phyloP scores from a whole-genome alignment of 2,113 vertebrate genomes.

The Haemorhous mexicanus region DNA sequence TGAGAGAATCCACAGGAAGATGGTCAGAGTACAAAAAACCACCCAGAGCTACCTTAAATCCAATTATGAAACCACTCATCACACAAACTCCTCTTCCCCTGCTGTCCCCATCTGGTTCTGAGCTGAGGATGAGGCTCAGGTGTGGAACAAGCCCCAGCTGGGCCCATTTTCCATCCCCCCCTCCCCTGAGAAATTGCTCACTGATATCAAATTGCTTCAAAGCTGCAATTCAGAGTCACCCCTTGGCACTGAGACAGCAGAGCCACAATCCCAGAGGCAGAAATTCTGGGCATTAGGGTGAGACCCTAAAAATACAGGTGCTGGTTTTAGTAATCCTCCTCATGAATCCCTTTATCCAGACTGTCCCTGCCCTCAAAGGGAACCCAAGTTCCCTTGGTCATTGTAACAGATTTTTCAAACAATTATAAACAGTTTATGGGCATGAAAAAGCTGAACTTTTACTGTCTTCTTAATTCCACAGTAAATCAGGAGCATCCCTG shows the following conservation, averaged over 20 bases:
- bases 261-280: neutral
- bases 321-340: neutral
- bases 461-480: neutral
- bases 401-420: neutral
- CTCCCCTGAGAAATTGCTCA: neutral
- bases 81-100: neutral
- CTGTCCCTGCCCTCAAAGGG: neutral
- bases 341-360: neutral
- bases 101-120: neutral
- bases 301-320: neutral
- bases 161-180: neutral
- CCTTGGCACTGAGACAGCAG: neutral
- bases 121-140: neutral
- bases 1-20: neutral
- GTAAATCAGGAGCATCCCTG: neutral
- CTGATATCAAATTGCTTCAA: accelerated
- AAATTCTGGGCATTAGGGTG: neutral
- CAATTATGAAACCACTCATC: neutral
- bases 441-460: neutral
- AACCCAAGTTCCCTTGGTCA: neutral
- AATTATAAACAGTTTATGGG: neutral
- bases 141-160: neutral
- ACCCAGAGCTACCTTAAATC: neutral
- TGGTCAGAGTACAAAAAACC: neutral
- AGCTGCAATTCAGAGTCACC: neutral